phyloP scores from a whole-genome alignment of 2,113 vertebrate genomes.

The Lichenostomus cassidix region DNA sequence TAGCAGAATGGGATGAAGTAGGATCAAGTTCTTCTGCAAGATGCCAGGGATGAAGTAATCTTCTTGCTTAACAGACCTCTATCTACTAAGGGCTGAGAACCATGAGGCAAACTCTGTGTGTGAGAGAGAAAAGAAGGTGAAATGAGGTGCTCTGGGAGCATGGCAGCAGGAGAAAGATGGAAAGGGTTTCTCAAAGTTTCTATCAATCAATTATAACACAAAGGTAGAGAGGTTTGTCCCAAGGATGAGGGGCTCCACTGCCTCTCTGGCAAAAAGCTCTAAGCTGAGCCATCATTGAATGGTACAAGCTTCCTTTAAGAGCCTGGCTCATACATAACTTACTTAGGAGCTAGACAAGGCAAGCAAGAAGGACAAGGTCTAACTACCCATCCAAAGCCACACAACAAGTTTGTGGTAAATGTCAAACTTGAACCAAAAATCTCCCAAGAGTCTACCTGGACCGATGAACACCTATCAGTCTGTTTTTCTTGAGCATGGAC shows the following conservation, averaged over 20 bases:
- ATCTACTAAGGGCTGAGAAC: not conserved
- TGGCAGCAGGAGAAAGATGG: not conserved
- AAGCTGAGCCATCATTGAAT: fast-evolving
- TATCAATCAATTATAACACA: not conserved
- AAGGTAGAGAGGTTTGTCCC: not conserved
- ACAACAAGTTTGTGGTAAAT: not conserved
- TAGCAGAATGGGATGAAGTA: not conserved
- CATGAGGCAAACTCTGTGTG: not conserved
- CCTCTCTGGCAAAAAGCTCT: not conserved
- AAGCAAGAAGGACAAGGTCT: not conserved
- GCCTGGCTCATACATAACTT: not conserved
- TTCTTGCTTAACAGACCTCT: not conserved
- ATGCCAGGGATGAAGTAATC: not conserved
- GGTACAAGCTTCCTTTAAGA: not conserved
- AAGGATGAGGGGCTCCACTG: not conserved
- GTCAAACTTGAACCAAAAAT: not conserved
- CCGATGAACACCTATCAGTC: not conserved
- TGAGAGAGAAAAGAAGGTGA: not conserved
- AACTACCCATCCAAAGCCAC: not conserved
- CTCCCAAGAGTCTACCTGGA: not conserved
- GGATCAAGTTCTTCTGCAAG: not conserved
- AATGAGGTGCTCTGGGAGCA: not conserved
- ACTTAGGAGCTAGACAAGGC: not conserved
- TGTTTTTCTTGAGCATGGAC: not conserved
- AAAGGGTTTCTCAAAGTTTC: not conserved